Base-by-base conservation (phyloP, 2,113 vertebrate species). In the Pterocles orientalis region DNA sequence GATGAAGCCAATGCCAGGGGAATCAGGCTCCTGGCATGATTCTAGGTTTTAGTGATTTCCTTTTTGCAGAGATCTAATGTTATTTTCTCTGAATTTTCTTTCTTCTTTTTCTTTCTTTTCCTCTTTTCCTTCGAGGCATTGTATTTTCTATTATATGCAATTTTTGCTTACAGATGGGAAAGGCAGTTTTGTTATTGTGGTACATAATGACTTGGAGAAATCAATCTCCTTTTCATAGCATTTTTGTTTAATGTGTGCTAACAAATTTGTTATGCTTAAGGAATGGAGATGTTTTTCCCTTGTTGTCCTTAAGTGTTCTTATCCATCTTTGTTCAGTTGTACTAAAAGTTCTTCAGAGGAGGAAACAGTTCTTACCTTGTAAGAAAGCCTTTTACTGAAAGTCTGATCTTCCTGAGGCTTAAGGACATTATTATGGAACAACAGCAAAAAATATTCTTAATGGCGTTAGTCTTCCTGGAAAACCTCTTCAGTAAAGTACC, bases 391-490 rank as follows among this genome's bases (percentile, higher is more conserved):
- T 69, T 7, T 41, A 65, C 33, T 79, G 57, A n/a, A 75, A 69
- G 18, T 56, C 34, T 58, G 18, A 33, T 79, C 18, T 79, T 91
- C 53, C 23, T 25, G 10, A 41, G 41, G 57, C 31, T 11, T 69
- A 48, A 60, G 36, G 41, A 57, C 12, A 7, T 45, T 75, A 23
- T n/a, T 66, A 6, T 53, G n/a, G 15, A 47, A 48, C 14, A 66
- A 86, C 41, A 58, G 1, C 5, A 54, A 14, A n/a, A 39, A 61
- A 50, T 11, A n/a, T 3, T 71, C 17, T 61, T 56, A 73, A 72
- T 88, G 96, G 69, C 73, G 31, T 94, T 90, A 25, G 41, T 94
- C 33, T 75, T 76, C 26, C 61, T 92, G 60, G 19, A 82, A 73
- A 92, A 73, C 54, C 14, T 88, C 8, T 34, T 66, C 68, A 56